Evolutionary conservation across 2,888 invertebrate species (phyloP).

Genomic region (Eudemis profundana): DNA sequence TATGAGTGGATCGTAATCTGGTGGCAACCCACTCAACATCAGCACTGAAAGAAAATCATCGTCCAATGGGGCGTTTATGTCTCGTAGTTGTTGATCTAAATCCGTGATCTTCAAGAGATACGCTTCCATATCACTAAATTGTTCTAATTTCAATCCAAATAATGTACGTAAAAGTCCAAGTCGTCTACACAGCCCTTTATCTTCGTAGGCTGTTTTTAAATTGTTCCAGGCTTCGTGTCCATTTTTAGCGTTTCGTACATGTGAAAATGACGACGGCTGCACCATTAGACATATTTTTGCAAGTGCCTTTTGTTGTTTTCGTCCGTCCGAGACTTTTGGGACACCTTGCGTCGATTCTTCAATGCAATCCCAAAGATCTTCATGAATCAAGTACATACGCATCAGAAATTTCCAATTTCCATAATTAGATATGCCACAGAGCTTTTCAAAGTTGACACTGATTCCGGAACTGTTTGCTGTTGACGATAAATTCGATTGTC

Average conservation of each 20-base stretch:
- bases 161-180: constrained; percentile 26
- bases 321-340: background rate
- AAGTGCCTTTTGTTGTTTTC: constrained; percentile 14
- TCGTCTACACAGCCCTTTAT: constrained; percentile 23
- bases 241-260: constrained; percentile 26
- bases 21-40: constrained; percentile 46
- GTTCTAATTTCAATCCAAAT: constrained; percentile 23
- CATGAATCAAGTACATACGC: constrained; percentile 34
- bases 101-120: constrained; percentile 16
- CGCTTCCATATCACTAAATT: constrained; percentile 24
- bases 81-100: constrained; percentile 44
- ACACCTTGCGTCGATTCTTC: constrained; percentile 19
- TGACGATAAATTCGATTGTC: background rate
- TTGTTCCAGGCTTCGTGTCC: constrained; percentile 20
- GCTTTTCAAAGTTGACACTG: constrained; percentile 29
- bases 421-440: constrained; percentile 35
- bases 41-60: constrained; percentile 47
- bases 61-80: constrained; percentile 46
- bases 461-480: constrained; percentile 18
- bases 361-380: constrained; percentile 33
- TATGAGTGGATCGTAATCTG: constrained; percentile 47
- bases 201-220: constrained; percentile 23
- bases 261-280: constrained; percentile 22
- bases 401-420: constrained; percentile 35
- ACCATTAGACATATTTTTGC: constrained; percentile 34